Conservation (phyloP, 1,140 invertebrate genomes). For the Venustaconcha ellipsiformis region DNA sequence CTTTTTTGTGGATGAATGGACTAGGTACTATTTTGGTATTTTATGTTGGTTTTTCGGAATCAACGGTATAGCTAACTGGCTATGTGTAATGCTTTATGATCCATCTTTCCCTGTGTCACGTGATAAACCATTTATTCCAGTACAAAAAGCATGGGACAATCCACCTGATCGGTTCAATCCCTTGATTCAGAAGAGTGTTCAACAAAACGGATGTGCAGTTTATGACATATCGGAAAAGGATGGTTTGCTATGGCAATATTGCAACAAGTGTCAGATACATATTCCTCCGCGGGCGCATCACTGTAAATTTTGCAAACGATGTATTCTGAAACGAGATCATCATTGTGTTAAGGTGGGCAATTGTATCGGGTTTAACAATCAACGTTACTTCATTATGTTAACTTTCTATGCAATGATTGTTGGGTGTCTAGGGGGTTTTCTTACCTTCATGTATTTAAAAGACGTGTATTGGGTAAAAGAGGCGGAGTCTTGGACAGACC, state of each 20-base stretch:
- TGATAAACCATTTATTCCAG: conserved; percentile 31
- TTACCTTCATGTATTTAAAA: conserved; percentile 35
- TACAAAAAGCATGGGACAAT: background rate
- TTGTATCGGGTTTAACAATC: background rate
- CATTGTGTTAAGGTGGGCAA: background rate
- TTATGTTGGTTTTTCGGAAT: conserved; percentile 32
- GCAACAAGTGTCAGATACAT: background rate
- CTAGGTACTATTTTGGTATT: conserved; percentile 41
- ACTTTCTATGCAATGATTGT: conserved; percentile 75
- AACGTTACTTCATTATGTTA: conserved; percentile 86
- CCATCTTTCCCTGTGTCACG: conserved; percentile 22
- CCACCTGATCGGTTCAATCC: conserved; percentile 31
- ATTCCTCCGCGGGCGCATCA: background rate
- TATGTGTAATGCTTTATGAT: conserved; percentile 42
- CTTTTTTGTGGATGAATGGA: conserved; percentile 34
- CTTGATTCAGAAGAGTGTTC: conserved; percentile 1
- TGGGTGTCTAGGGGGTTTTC: conserved; percentile 27
- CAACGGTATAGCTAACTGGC: conserved; percentile 45
- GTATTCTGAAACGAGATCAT: conserved; percentile 4
- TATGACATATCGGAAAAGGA: conserved; percentile 23
- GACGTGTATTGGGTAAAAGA: conserved; percentile 18
- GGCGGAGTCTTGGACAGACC: conserved; percentile 26
- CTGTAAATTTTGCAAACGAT: background rate
- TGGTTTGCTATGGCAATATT: conserved; percentile 76
- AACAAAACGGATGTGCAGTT: conserved; percentile 20